These are phyloP conservation scores for Odontamblyopus rebecca DNA, from an alignment of 2,797 vertebrate genomes.

Conservation along the genomic window DNA sequence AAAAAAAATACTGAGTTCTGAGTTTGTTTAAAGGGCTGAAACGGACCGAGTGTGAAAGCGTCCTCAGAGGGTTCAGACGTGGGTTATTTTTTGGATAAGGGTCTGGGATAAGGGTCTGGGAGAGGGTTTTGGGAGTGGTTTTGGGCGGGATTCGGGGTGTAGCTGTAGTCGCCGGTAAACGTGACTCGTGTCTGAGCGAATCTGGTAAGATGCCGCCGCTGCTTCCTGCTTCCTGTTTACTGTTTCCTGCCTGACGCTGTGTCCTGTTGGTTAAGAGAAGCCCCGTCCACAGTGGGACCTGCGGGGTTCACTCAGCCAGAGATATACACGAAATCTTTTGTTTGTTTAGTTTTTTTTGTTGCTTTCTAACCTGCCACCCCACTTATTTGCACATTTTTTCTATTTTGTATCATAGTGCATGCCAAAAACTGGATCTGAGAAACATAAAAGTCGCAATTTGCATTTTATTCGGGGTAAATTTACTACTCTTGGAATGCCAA, in stretches of 20 bases:
- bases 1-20: too few species aligned
- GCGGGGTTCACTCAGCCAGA: constrained; percentile 40
- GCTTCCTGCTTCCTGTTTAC: constrained; percentile 68
- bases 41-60: too few species aligned
- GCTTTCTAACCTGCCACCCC: not conserved
- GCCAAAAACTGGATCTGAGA: too few species aligned
- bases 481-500: too few species aligned
- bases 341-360: not conserved
- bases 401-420: too few species aligned
- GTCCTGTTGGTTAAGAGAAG: constrained; percentile 38
- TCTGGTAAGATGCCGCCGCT: constrained; percentile 76
- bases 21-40: too few species aligned
- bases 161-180: constrained; percentile 61
- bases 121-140: not conserved
- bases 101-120: not conserved
- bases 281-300: constrained; percentile 43
- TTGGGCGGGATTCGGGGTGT: not conserved
- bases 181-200: constrained; percentile 55
- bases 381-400: too few species aligned
- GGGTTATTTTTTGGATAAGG: not conserved
- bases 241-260: constrained; percentile 63
- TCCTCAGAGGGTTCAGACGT: not conserved
- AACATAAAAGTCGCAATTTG: too few species aligned
- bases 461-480: not conserved
- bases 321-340: not conserved